phyloP scores from a whole-genome alignment of 30 jellyfish, hydroid and myxozoan genomes.

The Chrysaora quinquecirrha region DNA sequence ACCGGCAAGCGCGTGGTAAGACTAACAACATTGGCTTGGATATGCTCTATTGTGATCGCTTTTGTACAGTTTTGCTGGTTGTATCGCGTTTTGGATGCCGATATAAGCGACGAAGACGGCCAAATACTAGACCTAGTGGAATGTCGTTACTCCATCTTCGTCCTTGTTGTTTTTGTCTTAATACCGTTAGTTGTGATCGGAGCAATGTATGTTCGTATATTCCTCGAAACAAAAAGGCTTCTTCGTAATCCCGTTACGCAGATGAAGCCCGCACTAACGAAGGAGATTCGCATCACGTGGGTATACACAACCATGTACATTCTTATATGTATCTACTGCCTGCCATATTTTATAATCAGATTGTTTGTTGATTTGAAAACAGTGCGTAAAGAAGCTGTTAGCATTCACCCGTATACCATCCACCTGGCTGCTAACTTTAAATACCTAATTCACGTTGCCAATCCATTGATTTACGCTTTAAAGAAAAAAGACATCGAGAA shows the following conservation, averaged over 20 bases:
- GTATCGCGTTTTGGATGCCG: neutral
- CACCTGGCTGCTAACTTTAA: neutral
- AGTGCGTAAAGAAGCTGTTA: neutral
- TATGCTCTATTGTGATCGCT: neutral
- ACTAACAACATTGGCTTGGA: neutral
- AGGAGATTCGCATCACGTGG: neutral
- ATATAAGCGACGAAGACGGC: neutral
- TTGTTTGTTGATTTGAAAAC: neutral
- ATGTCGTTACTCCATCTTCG: neutral
- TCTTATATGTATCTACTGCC: neutral
- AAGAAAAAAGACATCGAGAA: neutral
- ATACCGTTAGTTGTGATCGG: neutral
- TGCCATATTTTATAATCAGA: neutral
- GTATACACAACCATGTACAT: neutral
- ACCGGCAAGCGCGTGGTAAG: neutral
- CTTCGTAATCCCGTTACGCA: neutral
- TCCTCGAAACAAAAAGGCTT: neutral
- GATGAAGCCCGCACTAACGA: neutral
- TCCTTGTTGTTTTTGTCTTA: neutral
- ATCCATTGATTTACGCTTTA: neutral
- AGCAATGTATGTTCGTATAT: neutral
- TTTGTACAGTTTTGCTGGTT: neutral
- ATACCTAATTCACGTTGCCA: neutral
- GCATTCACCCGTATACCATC: neutral
- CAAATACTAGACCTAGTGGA: neutral